Base-by-base conservation (phyloP, 2,888 invertebrate genomes). In the Archaeoteleia sp. region DNA sequence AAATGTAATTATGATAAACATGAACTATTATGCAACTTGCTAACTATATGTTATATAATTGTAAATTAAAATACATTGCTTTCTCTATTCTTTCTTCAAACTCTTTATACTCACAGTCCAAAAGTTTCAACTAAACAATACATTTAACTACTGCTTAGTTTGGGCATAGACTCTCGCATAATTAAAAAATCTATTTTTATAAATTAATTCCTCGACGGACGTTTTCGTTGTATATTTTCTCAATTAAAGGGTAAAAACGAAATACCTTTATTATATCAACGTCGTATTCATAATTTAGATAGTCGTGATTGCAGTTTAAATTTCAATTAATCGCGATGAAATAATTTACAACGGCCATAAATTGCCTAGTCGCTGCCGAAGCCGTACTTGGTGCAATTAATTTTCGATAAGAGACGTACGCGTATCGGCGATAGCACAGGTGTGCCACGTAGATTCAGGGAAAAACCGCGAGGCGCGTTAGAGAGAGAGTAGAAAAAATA, bases 241-340 rank as follows among this genome's bases (percentile, higher is more conserved):
- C 20, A 20, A 20, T 20, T 5, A 5, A 20, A 20, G 10, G 7
- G n/a, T 12, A 1, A 10, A 45, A 37, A 14, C 29, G 43, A 61
- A 61, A 61, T 61, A 20, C 20, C 20, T 20, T 5, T 20, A 61
- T 53, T 30, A 39, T 37, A 29, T 45, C 9, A 32, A 32, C 12
- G 7, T 12, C 15, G 8, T 37, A 23, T 6, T 17, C 10, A 37
- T 49, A 48, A 63, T 55, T 55, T 43, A 55, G 57, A 35, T 39
- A 54, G 30, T 30, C 29, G 30, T 53, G 46, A 66, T 58, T 53
- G 55, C 57, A 45, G 57, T 58, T 66, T 66, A 58, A 58, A 53
- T 58, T 58, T 66, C 58, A 53, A 66, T 66, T 53, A 58, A 46
- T 37, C 39, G 58, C 53, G 27, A 42, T 58, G 65, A 42, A 58